phyloP scores from a whole-genome alignment of 2,888 invertebrate genomes.

The Dasysyrphus tricinctus region DNA sequence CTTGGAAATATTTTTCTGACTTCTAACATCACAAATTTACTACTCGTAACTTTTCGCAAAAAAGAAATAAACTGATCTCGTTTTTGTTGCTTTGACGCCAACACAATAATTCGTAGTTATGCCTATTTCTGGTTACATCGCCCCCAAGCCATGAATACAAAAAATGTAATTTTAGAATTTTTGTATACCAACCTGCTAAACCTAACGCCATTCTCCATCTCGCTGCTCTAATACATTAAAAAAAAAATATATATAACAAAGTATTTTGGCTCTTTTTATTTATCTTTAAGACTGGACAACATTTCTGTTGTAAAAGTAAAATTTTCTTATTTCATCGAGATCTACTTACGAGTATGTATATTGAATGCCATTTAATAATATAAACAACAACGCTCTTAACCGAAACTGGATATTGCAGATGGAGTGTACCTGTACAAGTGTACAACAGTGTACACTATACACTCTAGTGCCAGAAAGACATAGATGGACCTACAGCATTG shows the following conservation, averaged over 20 bases:
- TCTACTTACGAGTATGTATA: constrained; percentile 3
- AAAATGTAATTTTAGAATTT: not conserved
- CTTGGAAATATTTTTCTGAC: no score
- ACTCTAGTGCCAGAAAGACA: constrained; percentile 56
- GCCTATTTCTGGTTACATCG: constrained; percentile 21
- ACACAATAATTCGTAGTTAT: constrained; percentile 12
- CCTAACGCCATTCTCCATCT: constrained; percentile 9
- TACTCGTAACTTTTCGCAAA: no score
- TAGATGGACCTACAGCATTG: constrained; percentile 73
- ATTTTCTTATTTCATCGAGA: constrained; percentile 65
- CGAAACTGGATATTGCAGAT: constrained; percentile 52
- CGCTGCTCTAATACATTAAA: not conserved
- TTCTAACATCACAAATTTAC: no score
- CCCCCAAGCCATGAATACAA: constrained; percentile 31
- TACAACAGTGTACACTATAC: constrained; percentile 17
- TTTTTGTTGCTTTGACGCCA: constrained; percentile 9
- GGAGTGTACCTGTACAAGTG: constrained; percentile 31
- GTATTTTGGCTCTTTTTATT: constrained; percentile 5
- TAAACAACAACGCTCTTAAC: constrained; percentile 31
- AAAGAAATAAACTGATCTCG: constrained; percentile 1
- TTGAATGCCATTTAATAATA: constrained; percentile 58
- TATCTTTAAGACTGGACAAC: constrained; percentile 54
- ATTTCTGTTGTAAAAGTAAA: constrained; percentile 71
- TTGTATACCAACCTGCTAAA: not conserved
- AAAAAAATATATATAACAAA: constrained; percentile 14